Percentiles rank a stretch among this genome's conserved stretches.
Evolutionary conservation across 2,113 vertebrate genomes (phyloP).

Genomic region (Pardalotus punctatus): DNA sequence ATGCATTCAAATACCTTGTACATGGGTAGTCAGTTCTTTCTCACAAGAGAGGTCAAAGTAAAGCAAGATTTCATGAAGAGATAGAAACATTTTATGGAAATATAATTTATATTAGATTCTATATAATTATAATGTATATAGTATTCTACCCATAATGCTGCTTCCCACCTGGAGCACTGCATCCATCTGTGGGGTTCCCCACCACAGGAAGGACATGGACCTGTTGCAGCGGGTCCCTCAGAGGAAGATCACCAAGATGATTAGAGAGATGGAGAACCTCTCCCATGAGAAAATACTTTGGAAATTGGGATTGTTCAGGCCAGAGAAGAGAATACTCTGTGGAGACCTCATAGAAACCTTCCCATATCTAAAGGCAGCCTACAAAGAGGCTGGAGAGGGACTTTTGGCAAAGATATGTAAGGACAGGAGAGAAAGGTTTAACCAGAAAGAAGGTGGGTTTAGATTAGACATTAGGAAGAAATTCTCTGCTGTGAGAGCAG

Average conservation of each 20-base stretch:
- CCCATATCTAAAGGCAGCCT: not conserved
- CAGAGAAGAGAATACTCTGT: not conserved
- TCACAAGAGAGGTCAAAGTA: not conserved
- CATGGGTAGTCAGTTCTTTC: not conserved
- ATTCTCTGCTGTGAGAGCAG: not conserved
- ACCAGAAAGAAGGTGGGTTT: not conserved
- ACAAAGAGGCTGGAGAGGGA: not conserved
- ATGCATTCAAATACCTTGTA: not conserved
- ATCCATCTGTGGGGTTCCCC: not conserved
- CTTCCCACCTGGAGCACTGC: not conserved
- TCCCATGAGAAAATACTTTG: not conserved
- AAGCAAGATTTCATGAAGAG: not conserved
- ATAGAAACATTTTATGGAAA: not conserved
- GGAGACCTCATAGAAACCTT: not conserved
- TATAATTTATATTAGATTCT: not conserved
- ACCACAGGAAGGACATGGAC: not conserved
- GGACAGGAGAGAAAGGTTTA: not conserved
- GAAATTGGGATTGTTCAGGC: not conserved
- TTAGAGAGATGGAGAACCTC: not conserved
- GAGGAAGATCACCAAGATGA: not conserved
- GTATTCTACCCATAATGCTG: not conserved
- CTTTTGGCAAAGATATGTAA: not conserved
- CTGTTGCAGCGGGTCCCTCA: not conserved
- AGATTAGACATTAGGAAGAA: not conserved
- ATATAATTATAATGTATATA: not conserved